Conservation (phyloP, 1,140 invertebrate genomes). For the Heliconius eleuchia region DNA sequence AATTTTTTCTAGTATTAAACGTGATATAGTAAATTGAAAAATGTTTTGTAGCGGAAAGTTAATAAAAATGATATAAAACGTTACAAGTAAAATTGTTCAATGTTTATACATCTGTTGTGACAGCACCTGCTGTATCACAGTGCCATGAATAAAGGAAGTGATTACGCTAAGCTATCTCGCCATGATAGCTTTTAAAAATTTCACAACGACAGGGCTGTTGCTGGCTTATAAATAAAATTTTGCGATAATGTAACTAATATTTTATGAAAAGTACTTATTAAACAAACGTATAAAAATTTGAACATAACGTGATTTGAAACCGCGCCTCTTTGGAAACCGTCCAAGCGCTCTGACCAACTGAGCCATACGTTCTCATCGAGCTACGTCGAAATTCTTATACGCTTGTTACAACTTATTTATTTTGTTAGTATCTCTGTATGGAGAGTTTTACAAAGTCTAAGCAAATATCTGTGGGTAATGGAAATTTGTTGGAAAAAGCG, state of each 20-base stretch:
- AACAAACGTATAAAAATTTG: too few species aligned
- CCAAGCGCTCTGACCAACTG: too few species aligned
- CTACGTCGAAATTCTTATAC: too few species aligned
- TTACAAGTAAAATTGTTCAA: background rate
- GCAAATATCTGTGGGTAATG: too few species aligned
- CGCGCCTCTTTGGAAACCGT: too few species aligned
- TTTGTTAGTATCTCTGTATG: too few species aligned
- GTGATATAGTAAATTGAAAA: background rate
- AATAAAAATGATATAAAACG: background rate
- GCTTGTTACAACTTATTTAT: too few species aligned
- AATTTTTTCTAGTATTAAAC: background rate
- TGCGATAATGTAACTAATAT: background rate
- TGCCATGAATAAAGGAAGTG: slow-evolving; percentile 32
- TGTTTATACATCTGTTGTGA: slow-evolving; percentile 13
- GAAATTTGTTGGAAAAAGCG: too few species aligned
- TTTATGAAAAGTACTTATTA: background rate
- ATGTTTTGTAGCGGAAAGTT: background rate
- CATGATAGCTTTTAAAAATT: slow-evolving; percentile 12
- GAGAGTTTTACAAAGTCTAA: too few species aligned
- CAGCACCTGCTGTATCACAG: slow-evolving; percentile 5
- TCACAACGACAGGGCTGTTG: background rate
- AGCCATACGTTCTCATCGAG: too few species aligned
- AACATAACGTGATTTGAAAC: too few species aligned
- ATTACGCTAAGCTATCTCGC: slow-evolving; percentile 36
- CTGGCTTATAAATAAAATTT: background rate